Percentiles rank a stretch among this genome's conserved stretches.
Evolutionary conservation across 2,888 invertebrate species (phyloP).

Genomic region (Epirrhoe alternata): DNA sequence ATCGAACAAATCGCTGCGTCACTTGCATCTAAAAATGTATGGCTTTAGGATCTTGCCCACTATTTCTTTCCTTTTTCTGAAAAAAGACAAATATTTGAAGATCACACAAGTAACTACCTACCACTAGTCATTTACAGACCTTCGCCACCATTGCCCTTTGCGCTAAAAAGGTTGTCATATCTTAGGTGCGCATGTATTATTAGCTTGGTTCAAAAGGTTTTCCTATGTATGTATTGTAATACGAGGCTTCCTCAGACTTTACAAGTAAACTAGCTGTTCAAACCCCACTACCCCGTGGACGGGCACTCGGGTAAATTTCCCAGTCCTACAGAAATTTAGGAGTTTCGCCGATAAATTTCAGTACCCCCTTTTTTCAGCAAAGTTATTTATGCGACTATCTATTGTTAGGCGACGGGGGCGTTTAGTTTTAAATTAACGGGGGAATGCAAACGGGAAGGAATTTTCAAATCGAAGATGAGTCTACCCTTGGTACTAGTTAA

Average conservation of each 20-base stretch:
- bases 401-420: slow-evolving; percentile 59
- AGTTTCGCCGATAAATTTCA: slow-evolving; percentile 56
- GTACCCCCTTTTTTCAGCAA: slow-evolving; percentile 59
- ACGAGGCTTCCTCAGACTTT: not conserved
- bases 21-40: not conserved
- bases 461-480: slow-evolving; percentile 41
- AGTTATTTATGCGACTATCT: slow-evolving; percentile 78
- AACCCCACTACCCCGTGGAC: slow-evolving; percentile 4
- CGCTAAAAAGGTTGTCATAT: too few species aligned
- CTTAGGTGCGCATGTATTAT: too few species aligned
- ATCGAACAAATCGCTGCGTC: not conserved
- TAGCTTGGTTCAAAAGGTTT: too few species aligned
- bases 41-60: too few species aligned
- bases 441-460: slow-evolving; percentile 58
- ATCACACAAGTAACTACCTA: too few species aligned
- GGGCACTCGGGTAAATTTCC: slow-evolving; percentile 38
- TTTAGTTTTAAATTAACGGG: slow-evolving; percentile 79
- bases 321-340: slow-evolving; percentile 40
- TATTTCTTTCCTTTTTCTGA: too few species aligned
- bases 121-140: too few species aligned
- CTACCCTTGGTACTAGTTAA: slow-evolving; percentile 4
- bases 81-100: too few species aligned
- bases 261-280: slow-evolving; percentile 9
- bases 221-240: too few species aligned
- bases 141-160: too few species aligned